phyloP scores from a whole-genome alignment of 1,140 invertebrate genomes.

The Rhagoletis zephyria region DNA sequence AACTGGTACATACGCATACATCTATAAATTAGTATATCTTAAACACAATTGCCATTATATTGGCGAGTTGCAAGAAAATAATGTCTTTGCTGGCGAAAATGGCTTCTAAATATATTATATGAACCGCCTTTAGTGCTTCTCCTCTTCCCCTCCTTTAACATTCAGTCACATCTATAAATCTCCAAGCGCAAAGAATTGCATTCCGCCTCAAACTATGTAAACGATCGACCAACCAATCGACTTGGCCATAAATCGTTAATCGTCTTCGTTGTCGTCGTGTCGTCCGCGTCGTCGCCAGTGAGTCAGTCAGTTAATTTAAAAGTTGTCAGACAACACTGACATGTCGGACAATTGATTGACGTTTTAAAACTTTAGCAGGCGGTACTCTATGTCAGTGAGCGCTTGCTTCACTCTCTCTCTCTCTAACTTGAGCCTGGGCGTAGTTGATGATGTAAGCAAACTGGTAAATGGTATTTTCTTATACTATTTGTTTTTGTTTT shows the following conservation, averaged over 20 bases:
- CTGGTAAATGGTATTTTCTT: conserved; percentile 20
- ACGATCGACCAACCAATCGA: neutral
- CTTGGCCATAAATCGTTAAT: conserved; percentile 56
- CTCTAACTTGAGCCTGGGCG: neutral
- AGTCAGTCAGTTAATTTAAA: conserved; percentile 57
- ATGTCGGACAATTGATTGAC: conserved; percentile 58
- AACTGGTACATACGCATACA: neutral
- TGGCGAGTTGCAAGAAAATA: conserved; percentile 28
- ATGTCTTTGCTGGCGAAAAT: neutral
- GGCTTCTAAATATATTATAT: neutral
- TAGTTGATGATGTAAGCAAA: conserved; percentile 40
- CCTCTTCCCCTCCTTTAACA: neutral
- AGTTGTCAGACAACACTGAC: conserved; percentile 57
- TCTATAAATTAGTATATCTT: neutral
- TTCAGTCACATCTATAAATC: conserved; percentile 16
- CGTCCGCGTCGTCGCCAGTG: conserved; percentile 18
- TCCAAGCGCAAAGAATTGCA: conserved; percentile 25
- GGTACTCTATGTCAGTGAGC: conserved; percentile 6
- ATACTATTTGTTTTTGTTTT: neutral
- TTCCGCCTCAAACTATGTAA: neutral
- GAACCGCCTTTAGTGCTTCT: neutral
- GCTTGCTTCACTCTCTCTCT: neutral
- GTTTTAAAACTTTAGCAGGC: conserved; percentile 58
- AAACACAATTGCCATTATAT: conserved; percentile 33
- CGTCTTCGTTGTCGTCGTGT: conserved; percentile 34